A percentile compares a stretch with the other conserved stretches of the same genome.
phyloP scores from a whole-genome alignment of 2,888 invertebrate species.

The Agriopis aurantiaria region DNA sequence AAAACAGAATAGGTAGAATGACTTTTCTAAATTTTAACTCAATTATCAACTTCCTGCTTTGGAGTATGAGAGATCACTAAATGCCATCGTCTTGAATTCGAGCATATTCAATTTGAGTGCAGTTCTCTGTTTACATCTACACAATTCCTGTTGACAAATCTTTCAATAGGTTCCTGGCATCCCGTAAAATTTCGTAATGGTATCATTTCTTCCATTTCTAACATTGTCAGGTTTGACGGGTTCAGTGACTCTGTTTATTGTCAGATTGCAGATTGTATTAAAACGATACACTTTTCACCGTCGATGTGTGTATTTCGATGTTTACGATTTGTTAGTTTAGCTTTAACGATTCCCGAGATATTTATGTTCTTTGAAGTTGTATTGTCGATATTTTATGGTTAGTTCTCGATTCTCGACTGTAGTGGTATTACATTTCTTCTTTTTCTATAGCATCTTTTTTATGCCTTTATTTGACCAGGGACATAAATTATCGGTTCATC shows the following conservation, averaged over 20 bases:
- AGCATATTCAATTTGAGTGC: neutral
- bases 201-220: conserved; percentile 29
- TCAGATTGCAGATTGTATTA: conserved; percentile 55
- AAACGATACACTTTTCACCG: conserved; percentile 53
- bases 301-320: conserved; percentile 45
- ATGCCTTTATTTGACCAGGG: conserved; percentile 14
- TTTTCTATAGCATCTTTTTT: conserved; percentile 23
- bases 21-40: neutral
- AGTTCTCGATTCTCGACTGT: conserved; percentile 21
- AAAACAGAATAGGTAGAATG: too few relatives aligned
- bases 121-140: conserved; percentile 1
- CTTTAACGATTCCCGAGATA: conserved; percentile 41
- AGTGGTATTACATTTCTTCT: conserved; percentile 27
- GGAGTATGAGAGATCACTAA: neutral
- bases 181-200: conserved; percentile 32
- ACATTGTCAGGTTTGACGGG: conserved; percentile 47
- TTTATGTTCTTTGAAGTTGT: conserved; percentile 40
- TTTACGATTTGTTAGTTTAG: conserved; percentile 48
- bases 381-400: conserved; percentile 29
- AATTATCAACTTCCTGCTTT: conserved; percentile 3
- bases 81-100: conserved; percentile 1
- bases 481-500: conserved; percentile 6
- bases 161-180: neutral
- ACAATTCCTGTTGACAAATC: neutral
- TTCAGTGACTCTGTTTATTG: conserved; percentile 61